Base-by-base conservation (phyloP, 2,113 vertebrate species). In the Pantherophis guttatus region DNA sequence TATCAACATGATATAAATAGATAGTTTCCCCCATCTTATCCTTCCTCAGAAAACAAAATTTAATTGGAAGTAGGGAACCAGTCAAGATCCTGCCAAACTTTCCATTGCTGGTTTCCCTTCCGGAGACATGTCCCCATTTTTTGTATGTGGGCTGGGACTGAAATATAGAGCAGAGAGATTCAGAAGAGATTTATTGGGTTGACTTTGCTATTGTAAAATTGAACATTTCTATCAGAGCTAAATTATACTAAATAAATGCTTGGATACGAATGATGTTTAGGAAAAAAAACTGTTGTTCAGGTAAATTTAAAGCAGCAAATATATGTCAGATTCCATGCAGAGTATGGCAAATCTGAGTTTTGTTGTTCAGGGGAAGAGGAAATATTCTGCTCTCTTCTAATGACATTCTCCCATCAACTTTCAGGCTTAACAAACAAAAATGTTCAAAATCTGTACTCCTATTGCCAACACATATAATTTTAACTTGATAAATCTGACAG, bases 1-100 rank as follows among this genome's bases (percentile, higher is more conserved):
- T 87, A 87, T 90, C 91, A 75, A 92, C 70, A 33, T 59, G 48
- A 62, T 62, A 94, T 89, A 96, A 95, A 94, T 91, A 92, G 2
- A 93, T 90, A 92, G 1, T 3, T 33, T 92, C 89, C 93, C 92
- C 92, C 93, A 93, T 93, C 93, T 90, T 94, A 95, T 89, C 95
- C 95, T 92, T 94, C 92, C 91, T 88, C 91, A 89, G 94, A 89
- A 94, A 94, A 53, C 7, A 21, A 94, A 39, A n/a, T 21, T 19
- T 90, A 52, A 85, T 58, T 87, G 81, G 57, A 54, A 90, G 8
- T 90, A 24, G 53, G 65, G 50, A 75, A 29, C 48, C 21, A 89
- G 62, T 48, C 50, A 89, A 50, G 44, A 92, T 87, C 90, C 44
- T 1, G 17, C 89, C 12, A 88, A 93, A 86, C 96, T 93, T 91